Evolutionary conservation across 92 coral and sea anemone species (phyloP).

Genomic region (Epizoanthus ramosus): DNA sequence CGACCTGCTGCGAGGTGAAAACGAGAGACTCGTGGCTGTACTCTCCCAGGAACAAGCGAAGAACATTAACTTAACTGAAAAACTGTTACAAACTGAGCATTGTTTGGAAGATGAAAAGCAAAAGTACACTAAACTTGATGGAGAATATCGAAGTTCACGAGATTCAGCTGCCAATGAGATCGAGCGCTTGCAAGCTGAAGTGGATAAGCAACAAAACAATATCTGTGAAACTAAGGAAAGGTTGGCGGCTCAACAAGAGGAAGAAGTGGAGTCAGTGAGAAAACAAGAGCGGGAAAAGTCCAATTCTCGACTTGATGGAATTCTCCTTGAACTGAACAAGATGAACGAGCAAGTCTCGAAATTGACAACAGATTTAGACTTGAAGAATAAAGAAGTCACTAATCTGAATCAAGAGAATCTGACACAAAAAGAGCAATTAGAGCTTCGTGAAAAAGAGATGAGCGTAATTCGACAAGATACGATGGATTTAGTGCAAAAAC

Average conservation of each 20-base stretch:
- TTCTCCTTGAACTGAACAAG: constrained; percentile 73
- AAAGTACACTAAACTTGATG: constrained; percentile 28
- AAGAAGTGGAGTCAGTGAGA: constrained; percentile 57
- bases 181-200: constrained; percentile 49
- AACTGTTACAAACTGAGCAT: constrained; percentile 53
- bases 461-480: constrained; percentile 63
- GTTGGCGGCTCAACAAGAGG: constrained; percentile 46
- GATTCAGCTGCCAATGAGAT: constrained; percentile 50
- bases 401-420: constrained; percentile 54
- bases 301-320: constrained; percentile 67
- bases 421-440: constrained; percentile 55
- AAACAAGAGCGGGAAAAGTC: constrained; percentile 70
- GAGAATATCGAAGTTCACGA: constrained; percentile 51
- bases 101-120: constrained; percentile 40
- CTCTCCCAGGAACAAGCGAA: constrained; percentile 80
- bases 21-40: constrained; percentile 56
- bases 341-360: constrained; percentile 47
- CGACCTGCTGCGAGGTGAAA: constrained; percentile 71
- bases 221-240: constrained; percentile 65
- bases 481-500: constrained; percentile 57
- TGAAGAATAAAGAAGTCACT: constrained; percentile 57
- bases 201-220: constrained; percentile 52
- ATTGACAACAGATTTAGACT: constrained; percentile 62
- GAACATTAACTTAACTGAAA: constrained; percentile 61
- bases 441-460: constrained; percentile 67